Conservation (phyloP, 2,113 vertebrate genomes). For the Corvus hawaiiensis region DNA sequence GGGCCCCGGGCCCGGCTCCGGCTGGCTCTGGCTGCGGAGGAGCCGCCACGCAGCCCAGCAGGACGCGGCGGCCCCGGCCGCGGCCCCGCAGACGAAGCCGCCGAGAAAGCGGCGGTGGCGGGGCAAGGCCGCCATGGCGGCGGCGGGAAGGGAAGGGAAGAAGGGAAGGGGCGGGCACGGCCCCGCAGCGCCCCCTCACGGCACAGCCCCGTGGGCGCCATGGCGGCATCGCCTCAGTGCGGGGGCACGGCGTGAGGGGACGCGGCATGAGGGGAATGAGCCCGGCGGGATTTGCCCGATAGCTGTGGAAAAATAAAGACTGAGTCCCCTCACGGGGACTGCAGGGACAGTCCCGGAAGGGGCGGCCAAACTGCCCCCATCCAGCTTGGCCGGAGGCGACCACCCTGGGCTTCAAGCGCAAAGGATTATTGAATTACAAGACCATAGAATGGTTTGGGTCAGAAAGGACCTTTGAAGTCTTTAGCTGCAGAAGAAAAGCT, state of each 20-base stretch:
- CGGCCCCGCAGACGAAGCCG: slow-evolving; percentile 61
- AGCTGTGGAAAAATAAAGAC: no score
- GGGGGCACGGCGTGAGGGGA: rapidly evolving
- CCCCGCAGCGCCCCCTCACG: background rate
- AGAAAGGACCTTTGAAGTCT: background rate
- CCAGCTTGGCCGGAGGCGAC: rapidly evolving
- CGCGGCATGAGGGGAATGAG: rapidly evolving
- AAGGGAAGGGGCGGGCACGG: no score
- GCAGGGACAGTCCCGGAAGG: rapidly evolving
- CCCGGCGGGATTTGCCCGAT: rapidly evolving
- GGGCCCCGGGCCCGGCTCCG: background rate
- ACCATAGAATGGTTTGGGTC: background rate
- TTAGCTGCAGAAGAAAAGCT: background rate
- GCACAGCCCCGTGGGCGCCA: background rate
- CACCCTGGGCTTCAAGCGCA: no score
- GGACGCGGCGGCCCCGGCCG: slow-evolving; percentile 8
- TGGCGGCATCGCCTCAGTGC: rapidly evolving
- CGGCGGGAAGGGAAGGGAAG: no score
- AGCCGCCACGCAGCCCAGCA: slow-evolving; percentile 47
- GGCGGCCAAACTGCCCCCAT: background rate
- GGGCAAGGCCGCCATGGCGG: slow-evolving; percentile 20
- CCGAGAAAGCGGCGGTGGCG: slow-evolving; percentile 34
- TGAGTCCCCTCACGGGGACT: no score
- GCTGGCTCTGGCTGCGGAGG: background rate
- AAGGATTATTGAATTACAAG: background rate